phyloP scores from a whole-genome alignment of 2,113 vertebrate species.

The Paradoxurus hermaphroditus region DNA sequence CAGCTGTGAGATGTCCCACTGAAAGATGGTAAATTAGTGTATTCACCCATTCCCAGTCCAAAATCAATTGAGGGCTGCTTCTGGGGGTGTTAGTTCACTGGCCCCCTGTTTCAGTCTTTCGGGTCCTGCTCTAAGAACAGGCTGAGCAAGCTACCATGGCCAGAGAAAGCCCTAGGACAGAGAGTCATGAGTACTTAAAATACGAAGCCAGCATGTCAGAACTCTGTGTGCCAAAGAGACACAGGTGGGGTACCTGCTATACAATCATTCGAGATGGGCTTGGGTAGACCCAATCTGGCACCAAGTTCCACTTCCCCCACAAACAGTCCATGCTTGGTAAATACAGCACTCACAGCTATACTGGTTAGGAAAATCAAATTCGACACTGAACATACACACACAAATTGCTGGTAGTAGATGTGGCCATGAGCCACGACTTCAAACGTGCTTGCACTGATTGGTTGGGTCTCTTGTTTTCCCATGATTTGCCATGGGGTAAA shows the following conservation, averaged over 20 bases:
- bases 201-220: neutral
- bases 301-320: neutral
- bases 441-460: neutral
- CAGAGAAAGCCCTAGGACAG: neutral
- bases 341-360: neutral
- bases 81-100: neutral
- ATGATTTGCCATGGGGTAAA: neutral
- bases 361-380: neutral
- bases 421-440: neutral
- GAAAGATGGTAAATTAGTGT: neutral
- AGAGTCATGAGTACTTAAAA: neutral
- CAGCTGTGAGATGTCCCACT: neutral
- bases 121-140: neutral
- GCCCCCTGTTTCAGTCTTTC: neutral
- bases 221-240: neutral
- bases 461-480: neutral
- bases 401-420: neutral
- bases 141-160: neutral
- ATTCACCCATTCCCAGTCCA: neutral
- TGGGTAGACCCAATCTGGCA: neutral
- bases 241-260: fast-evolving
- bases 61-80: neutral
- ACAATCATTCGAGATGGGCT: neutral
- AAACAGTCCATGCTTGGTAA: neutral
- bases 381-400: neutral